phyloP scores from a whole-genome alignment of 2,113 vertebrate genomes.

The Brachypodius melanocephalos region DNA sequence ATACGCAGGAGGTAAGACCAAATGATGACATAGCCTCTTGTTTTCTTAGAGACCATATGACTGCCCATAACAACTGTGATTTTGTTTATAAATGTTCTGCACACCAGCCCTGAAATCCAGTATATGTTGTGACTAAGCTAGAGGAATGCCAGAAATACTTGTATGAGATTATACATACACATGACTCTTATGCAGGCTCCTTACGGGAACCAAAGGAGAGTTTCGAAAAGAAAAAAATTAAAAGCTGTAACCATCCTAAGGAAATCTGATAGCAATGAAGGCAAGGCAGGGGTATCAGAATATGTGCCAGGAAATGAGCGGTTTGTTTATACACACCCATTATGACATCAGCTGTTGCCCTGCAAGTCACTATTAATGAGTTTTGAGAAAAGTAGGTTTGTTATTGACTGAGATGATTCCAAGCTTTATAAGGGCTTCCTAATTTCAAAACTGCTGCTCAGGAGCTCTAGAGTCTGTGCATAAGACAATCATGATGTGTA shows the following conservation, averaged over 20 bases:
- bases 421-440: background rate
- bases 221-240: background rate
- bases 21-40: background rate
- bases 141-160: background rate
- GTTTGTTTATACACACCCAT: slow-evolving; percentile 43
- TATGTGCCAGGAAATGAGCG: background rate
- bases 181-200: background rate
- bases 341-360: background rate
- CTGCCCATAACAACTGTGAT: background rate
- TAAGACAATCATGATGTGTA: background rate
- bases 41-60: background rate
- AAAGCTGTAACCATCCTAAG: background rate
- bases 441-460: background rate
- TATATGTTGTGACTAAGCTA: background rate
- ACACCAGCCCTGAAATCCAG: background rate
- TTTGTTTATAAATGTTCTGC: background rate
- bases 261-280: slow-evolving; percentile 14
- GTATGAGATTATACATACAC: background rate
- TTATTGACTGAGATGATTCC: background rate
- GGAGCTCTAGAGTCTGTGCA: background rate
- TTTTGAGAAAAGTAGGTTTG: background rate
- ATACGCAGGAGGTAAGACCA: background rate
- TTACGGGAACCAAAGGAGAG: background rate
- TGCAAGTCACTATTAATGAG: background rate
- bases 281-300: background rate